Conservation (phyloP, 1,140 invertebrate species). For the Popillia japonica region DNA sequence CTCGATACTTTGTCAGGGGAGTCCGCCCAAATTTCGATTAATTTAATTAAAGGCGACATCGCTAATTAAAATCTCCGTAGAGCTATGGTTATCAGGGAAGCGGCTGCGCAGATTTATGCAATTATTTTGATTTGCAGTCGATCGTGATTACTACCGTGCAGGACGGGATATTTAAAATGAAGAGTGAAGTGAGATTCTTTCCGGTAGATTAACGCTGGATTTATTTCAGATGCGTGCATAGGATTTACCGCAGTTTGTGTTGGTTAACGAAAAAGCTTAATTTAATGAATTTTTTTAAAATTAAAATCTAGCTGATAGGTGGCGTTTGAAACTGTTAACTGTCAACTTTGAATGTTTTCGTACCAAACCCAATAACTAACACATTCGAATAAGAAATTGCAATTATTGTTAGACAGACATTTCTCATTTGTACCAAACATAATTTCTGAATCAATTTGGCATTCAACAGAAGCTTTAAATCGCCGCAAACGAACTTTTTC, state of each 20-base stretch:
- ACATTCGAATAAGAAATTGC: no score
- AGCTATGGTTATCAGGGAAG: not conserved
- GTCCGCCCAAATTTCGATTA: not conserved
- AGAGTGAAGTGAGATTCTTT: not conserved
- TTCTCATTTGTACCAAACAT: no score
- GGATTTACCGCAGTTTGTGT: not conserved
- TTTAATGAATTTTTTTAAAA: not conserved
- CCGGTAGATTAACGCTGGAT: not conserved
- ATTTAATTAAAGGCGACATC: slow-evolving; percentile 10
- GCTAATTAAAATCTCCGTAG: not conserved
- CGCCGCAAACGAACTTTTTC: no score
- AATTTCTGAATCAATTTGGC: no score
- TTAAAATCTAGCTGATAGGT: not conserved
- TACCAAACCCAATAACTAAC: no score
- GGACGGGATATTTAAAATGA: not conserved
- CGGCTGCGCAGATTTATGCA: not conserved
- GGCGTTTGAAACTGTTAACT: not conserved
- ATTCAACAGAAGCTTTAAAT: no score
- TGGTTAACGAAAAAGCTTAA: not conserved
- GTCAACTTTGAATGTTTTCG: no score
- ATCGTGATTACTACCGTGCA: not conserved
- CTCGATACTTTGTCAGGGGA: not conserved
- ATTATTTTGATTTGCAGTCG: slow-evolving; percentile 6
- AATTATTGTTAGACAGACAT: no score
- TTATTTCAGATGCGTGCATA: not conserved